Evolutionary conservation across 2,797 vertebrate genomes (phyloP), one percentile per base, ranked within the genome.

Genomic region (Phylloscopus collybita): DNA sequence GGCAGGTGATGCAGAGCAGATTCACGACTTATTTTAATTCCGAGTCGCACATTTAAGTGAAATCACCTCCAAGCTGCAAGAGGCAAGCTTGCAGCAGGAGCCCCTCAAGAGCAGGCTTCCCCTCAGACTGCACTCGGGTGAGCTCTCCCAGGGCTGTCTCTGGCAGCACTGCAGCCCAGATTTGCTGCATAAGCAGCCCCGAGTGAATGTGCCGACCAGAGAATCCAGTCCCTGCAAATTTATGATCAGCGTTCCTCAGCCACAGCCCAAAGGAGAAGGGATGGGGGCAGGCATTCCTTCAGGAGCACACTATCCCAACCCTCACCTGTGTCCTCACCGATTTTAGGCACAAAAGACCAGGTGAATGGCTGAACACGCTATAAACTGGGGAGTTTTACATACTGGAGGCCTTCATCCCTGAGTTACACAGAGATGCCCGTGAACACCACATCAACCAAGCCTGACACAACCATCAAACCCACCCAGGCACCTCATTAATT

Each of bases 141-240:
- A 89, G 71, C 80, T 90, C 88, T 84, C 78, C 0, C 1, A 91
- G 66, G 91, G 86, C 80, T 76, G 80, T 22, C 78, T 82, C 71
- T 0, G 0, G 83, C 62, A 90, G 82, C 62, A 26, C 1, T 53
- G 74, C 80, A 88, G 80, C 83, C 94, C 3, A 4, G 44, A 92
- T 93, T 86, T 95, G 94, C 91, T 92, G 86, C 94, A 86, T 87
- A 89, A 96, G 95, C 90, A 92, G 71, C 80, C 61, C 38, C 0
- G 4, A 93, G 91, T 27, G 86, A 92, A 96, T 44, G 36, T 85
- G 80, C 80, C 61, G 2, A 80, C 80, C 73, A 57, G 70, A 89
- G 89, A 90, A 81, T 45, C 62, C 83, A 70, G 38, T 18, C 80
- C 80, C 60, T 80, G 75, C 42, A n/a, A 86, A 94, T 88, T 88